Evolutionary conservation across 2,797 vertebrate genomes (phyloP).

Genomic region (Gambelia wislizenii): DNA sequence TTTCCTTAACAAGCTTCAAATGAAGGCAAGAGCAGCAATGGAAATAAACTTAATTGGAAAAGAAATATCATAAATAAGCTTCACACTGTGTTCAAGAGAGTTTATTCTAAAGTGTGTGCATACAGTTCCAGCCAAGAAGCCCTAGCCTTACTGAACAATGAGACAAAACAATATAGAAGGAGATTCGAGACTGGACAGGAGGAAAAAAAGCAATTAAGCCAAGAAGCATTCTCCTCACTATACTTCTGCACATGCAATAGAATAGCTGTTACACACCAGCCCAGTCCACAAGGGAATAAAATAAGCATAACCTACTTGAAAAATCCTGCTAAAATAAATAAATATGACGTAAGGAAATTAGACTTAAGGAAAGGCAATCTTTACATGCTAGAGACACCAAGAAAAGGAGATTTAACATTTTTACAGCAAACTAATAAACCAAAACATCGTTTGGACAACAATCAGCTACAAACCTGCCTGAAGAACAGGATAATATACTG

Average conservation of each 20-base stretch:
- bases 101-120: background rate
- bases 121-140: background rate
- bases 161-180: background rate
- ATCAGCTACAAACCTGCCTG: background rate
- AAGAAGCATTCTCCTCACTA: background rate
- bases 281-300: background rate
- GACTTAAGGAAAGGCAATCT: background rate
- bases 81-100: background rate
- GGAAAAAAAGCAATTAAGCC: background rate
- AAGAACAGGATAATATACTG: background rate
- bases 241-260: background rate
- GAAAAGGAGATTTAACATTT: background rate
- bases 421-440: background rate
- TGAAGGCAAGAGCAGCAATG: conserved; percentile 70
- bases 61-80: conserved; percentile 74
- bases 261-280: background rate
- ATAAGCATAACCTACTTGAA: background rate
- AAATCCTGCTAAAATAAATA: background rate
- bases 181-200: background rate
- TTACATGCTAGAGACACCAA: background rate
- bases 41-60: conserved; percentile 66
- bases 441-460: background rate
- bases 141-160: background rate
- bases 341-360: background rate
- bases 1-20: conserved; percentile 75